Evolutionary conservation across 2,888 invertebrate species (phyloP), one percentile per base, ranked within the genome.

Genomic region (Hemistola chrysoprasaria): DNA sequence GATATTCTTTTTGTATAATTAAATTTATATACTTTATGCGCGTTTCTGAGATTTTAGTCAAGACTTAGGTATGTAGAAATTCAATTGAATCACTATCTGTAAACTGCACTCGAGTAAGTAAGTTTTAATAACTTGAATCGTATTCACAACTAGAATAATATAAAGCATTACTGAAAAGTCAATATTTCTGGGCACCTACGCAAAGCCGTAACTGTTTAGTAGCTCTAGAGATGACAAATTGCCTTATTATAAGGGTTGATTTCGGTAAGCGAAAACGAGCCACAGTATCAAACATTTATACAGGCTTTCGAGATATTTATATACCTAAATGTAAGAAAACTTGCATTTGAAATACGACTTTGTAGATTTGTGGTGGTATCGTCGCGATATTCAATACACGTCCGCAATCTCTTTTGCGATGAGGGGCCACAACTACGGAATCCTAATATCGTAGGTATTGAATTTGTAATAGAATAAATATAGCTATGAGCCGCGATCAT

Each of bases 321-420:
- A 33, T 40, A 36, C 33, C 26, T 30, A 26, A 16, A 42, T 10
- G 25, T 37, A 38, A 31, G 33, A 16, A 27, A 33, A 28, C 40
- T 31, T 40, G 40, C 35, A 47, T 47, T 53, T 59, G 40, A 65
- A 64, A 63, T 59, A 62, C 60, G 60, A 47, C 54, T n/a, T n/a
- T 63, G 55, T 62, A 47, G 58, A 59, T 62, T 63, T 64, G 62
- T 58, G 61, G 62, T 60, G 59, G 53, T 44, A 34, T 22, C 38
- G 39, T 43, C 50, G n/a, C n/a, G 52, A 52, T 71, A 76, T 77
- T 78, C 73, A 56, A 62, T 65, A 53, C 77, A 69, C 79, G 75
- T 76, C 65, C 62, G 65, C 74, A 76, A 78, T 77, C 72, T 71
- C 70, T 74, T 71, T 75, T 66, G 70, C 69, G 71, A 68, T 63